Evolutionary conservation across 2,113 vertebrate genomes (phyloP).

Genomic region (Theristicus caerulescens): DNA sequence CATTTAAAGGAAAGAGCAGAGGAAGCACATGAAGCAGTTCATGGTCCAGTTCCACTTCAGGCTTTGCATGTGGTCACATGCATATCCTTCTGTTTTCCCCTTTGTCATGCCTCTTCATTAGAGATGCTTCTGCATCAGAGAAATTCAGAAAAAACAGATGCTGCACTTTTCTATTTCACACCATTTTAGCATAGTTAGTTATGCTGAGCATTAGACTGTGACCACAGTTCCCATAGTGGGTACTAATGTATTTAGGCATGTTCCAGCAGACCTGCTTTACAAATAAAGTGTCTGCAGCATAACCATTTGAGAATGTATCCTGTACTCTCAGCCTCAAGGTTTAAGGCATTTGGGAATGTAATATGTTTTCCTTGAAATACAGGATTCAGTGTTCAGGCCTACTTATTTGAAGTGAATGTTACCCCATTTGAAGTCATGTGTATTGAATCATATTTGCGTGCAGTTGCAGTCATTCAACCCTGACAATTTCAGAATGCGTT

Average conservation of each 20-base stretch:
- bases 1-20: background rate
- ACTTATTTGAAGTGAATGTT: background rate
- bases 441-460: background rate
- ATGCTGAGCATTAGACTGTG: background rate
- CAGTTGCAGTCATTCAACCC: background rate
- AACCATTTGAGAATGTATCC: background rate
- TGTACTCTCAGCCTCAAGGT: background rate
- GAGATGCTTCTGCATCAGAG: background rate
- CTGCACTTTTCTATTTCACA: background rate
- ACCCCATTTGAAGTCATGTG: background rate
- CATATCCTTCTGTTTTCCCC: background rate
- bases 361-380: background rate
- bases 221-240: background rate
- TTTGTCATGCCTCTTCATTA: background rate
- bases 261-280: background rate
- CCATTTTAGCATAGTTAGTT: background rate
- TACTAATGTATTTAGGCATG: background rate
- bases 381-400: background rate
- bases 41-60: background rate
- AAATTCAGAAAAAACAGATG: background rate
- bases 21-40: background rate
- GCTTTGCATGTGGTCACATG: background rate
- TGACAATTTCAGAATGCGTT: background rate
- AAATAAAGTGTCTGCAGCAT: background rate
- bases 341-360: background rate